Evolutionary conservation across 2,797 vertebrate genomes (phyloP).

Genomic region (Malacoraja senta): DNA sequence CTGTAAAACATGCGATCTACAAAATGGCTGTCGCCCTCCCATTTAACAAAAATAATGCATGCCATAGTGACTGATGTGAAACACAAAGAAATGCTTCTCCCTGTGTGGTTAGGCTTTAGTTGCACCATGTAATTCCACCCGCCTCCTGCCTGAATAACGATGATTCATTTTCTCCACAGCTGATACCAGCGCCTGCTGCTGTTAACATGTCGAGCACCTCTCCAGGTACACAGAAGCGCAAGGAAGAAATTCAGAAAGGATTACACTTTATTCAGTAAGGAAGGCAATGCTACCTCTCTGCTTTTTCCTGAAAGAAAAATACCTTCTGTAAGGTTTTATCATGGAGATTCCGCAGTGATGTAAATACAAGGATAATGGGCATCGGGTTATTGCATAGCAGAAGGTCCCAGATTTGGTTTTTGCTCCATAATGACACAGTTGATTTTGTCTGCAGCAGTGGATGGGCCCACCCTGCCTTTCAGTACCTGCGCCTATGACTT

Average conservation of each 20-base stretch:
- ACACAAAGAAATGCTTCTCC: not conserved
- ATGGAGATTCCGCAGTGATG: not conserved
- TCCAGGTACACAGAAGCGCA: conserved; percentile 78
- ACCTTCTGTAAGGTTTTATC: not conserved
- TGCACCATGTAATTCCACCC: not conserved
- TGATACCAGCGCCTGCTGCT: not conserved
- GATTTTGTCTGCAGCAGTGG: not conserved
- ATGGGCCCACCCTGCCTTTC: not conserved
- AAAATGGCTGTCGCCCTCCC: not conserved
- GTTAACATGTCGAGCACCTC: conserved; percentile 12
- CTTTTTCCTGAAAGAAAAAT: conserved; percentile 27
- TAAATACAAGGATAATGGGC: not conserved
- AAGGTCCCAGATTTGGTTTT: not conserved
- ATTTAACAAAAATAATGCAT: not conserved
- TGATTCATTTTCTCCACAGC: conserved; percentile 44
- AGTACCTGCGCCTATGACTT: not conserved
- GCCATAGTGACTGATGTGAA: not conserved
- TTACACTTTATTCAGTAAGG: conserved; percentile 97
- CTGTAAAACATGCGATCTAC: too few species aligned
- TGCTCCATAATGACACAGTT: not conserved
- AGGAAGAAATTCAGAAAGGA: conserved; percentile 92
- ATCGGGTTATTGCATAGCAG: not conserved
- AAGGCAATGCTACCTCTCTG: not conserved
- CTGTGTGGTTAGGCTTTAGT: not conserved
- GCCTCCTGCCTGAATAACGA: conserved; percentile 43